phyloP scores from a whole-genome alignment of 2,113 vertebrate genomes.

The Mungos mungo region DNA sequence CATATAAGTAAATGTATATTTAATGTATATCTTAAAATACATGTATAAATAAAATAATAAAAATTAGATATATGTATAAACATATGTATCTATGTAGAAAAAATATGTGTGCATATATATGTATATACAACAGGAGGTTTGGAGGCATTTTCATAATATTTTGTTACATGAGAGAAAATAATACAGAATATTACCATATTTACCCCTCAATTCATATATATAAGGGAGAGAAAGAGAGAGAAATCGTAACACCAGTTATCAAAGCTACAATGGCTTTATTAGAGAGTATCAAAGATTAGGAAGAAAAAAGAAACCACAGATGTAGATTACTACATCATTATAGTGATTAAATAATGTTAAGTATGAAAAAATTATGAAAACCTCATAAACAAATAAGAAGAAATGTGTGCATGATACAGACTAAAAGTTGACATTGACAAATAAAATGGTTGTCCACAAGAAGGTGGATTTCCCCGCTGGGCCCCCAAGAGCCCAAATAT shows the following conservation, averaged over 20 bases:
- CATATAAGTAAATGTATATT: background rate
- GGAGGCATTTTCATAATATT: background rate
- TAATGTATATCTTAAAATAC: background rate
- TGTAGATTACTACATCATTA: background rate
- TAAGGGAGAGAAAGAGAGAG: background rate
- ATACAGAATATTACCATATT: background rate
- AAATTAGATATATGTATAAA: background rate
- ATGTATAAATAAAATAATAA: no score
- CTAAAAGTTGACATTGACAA: background rate
- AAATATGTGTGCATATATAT: background rate
- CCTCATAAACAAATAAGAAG: background rate
- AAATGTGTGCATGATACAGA: background rate
- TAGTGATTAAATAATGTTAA: background rate
- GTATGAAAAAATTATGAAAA: background rate
- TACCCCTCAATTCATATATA: background rate
- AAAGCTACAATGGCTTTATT: background rate
- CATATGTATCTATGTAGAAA: background rate
- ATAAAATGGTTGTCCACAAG: background rate
- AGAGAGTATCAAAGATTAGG: background rate
- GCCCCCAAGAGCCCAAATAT: background rate
- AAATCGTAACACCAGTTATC: background rate
- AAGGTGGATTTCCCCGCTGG: rapidly evolving
- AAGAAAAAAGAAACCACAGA: background rate
- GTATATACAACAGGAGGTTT: background rate
- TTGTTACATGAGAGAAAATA: background rate